phyloP scores from a whole-genome alignment of 2,888 invertebrate genomes.

The Amphimallon solstitiale region DNA sequence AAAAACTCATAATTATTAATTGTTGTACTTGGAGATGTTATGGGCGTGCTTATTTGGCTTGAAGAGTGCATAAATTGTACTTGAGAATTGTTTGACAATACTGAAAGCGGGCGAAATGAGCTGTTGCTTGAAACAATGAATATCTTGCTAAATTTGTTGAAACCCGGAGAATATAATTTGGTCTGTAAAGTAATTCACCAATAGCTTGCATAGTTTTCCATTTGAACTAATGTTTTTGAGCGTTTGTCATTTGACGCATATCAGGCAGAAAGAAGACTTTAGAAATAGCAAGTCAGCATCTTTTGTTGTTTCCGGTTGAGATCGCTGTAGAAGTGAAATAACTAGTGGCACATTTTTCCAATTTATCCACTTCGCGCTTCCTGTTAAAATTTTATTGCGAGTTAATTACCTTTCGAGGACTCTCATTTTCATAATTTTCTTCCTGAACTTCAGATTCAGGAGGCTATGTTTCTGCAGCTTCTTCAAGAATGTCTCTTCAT shows the following conservation, averaged over 20 bases:
- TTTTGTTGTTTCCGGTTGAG: slow-evolving; percentile 10
- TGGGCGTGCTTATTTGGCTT: slow-evolving; percentile 2
- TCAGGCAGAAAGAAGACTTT: too few relatives aligned
- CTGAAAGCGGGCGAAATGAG: not conserved
- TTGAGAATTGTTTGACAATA: slow-evolving; percentile 7
- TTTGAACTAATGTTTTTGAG: slow-evolving; percentile 32
- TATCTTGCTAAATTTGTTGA: too few relatives aligned
- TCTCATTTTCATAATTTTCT: too few relatives aligned
- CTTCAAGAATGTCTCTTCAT: too few relatives aligned
- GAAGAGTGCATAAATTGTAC: slow-evolving; percentile 4
- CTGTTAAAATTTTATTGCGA: slow-evolving; percentile 3
- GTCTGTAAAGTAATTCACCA: slow-evolving; percentile 21
- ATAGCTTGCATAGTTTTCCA: slow-evolving; percentile 36
- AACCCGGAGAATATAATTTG: too few relatives aligned
- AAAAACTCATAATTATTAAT: slow-evolving; percentile 3
- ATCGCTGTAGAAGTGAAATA: slow-evolving; percentile 9
- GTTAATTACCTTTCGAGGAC: slow-evolving; percentile 1
- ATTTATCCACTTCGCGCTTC: slow-evolving; percentile 19
- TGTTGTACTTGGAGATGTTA: not conserved
- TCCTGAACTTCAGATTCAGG: too few relatives aligned
- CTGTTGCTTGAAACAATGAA: too few relatives aligned
- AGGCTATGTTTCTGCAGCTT: too few relatives aligned
- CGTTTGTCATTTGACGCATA: slow-evolving; percentile 32
- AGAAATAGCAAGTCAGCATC: slow-evolving; percentile 31
- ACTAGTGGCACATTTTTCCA: slow-evolving; percentile 25